Conservation (phyloP, 2,113 vertebrate species). For the Ciconia maguari region DNA sequence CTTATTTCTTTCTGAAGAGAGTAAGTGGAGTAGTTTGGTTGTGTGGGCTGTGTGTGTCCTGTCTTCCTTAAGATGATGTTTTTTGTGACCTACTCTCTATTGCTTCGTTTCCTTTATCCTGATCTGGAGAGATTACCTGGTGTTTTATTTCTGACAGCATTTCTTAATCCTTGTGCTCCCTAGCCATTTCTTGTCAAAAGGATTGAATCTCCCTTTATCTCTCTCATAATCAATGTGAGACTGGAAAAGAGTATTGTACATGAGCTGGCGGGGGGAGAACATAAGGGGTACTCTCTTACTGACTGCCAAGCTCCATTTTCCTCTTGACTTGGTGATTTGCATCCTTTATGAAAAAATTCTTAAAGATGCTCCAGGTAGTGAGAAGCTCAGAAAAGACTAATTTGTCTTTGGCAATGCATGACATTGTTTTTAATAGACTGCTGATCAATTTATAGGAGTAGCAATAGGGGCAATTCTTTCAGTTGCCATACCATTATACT, state of each 20-base stretch:
- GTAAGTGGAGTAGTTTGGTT: neutral
- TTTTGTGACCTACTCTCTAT: neutral
- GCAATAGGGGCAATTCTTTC: neutral
- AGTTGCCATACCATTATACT: neutral
- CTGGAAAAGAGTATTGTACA: neutral
- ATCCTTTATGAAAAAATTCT: neutral
- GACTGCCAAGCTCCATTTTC: neutral
- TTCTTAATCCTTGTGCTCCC: neutral
- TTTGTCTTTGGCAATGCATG: neutral
- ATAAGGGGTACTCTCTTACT: neutral
- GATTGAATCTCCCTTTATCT: neutral
- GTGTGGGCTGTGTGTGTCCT: neutral
- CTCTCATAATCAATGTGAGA: neutral
- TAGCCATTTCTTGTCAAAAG: neutral
- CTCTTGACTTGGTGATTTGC: neutral
- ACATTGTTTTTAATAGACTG: neutral
- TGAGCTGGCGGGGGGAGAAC: fast-evolving
- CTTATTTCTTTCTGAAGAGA: neutral
- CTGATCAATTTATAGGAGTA: neutral
- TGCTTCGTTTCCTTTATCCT: neutral
- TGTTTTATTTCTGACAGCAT: neutral
- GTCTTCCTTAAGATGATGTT: neutral
- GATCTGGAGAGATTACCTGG: neutral
- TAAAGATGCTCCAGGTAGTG: neutral
- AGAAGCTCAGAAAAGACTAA: neutral